phyloP scores from a whole-genome alignment of 2,888 invertebrate species.

The Conistra vaccinii region DNA sequence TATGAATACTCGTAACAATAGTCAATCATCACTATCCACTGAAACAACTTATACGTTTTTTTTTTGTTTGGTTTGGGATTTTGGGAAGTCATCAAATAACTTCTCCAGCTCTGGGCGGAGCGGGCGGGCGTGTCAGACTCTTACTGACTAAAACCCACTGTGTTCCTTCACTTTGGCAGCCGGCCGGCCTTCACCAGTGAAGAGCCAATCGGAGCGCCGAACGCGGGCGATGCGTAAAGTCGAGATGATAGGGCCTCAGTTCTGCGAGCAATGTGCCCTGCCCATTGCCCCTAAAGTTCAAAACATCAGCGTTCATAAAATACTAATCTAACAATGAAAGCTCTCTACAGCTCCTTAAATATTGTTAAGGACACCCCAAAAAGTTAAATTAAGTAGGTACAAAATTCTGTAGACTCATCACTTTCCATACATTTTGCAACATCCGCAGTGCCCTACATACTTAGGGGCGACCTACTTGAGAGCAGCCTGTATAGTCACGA shows the following conservation, averaged over 20 bases:
- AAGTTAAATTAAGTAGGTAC: conserved; percentile 17
- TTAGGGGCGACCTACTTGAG: conserved; percentile 33
- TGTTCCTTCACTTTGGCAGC: too few relatives aligned
- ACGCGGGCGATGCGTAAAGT: too few relatives aligned
- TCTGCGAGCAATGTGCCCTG: too few relatives aligned
- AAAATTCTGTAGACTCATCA: conserved; percentile 14
- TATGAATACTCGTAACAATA: background rate
- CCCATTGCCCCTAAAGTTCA: background rate
- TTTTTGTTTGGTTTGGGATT: too few relatives aligned
- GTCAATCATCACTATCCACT: conserved; percentile 9
- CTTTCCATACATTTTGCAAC: conserved; percentile 32
- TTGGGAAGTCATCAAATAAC: too few relatives aligned
- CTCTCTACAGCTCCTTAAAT: background rate
- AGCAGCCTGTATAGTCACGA: conserved; percentile 13
- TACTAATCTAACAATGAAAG: background rate
- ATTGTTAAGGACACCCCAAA: background rate
- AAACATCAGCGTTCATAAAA: background rate
- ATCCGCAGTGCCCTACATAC: conserved; percentile 44
- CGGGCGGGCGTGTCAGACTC: too few relatives aligned
- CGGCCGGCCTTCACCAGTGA: too few relatives aligned
- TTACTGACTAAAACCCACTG: too few relatives aligned
- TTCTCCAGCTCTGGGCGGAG: too few relatives aligned
- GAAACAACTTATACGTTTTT: background rate
- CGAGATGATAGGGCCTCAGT: too few relatives aligned
- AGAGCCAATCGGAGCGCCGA: too few relatives aligned